Evolutionary conservation across 1,140 invertebrate genomes (phyloP).

Genomic region (Homarus americanus): DNA sequence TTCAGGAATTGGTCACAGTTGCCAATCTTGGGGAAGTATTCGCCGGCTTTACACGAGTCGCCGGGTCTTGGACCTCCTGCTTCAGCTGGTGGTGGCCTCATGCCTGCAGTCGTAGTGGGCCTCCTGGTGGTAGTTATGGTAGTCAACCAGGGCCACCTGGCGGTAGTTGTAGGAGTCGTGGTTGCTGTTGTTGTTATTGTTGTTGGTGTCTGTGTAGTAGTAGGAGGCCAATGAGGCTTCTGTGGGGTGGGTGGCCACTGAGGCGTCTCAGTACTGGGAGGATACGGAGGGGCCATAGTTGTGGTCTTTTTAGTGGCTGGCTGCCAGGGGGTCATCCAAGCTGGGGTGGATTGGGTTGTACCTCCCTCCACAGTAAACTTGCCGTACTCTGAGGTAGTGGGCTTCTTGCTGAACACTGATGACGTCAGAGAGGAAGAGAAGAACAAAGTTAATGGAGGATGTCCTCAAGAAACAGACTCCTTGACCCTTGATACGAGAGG

Average conservation of each 20-base stretch:
- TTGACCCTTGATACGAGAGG: too few species aligned
- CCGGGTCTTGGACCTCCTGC: slow-evolving; percentile 6
- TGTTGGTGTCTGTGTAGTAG: background rate
- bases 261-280: background rate
- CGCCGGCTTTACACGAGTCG: slow-evolving; percentile 2
- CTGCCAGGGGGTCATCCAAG: slow-evolving; percentile 42
- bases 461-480: too few species aligned
- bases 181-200: background rate
- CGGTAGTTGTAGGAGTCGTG: background rate
- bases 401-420: slow-evolving; percentile 15
- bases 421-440: background rate
- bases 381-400: slow-evolving; percentile 24
- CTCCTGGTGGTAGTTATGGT: background rate
- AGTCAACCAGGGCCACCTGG: background rate
- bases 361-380: slow-evolving; percentile 26
- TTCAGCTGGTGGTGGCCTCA: background rate
- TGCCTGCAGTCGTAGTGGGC: background rate
- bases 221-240: background rate
- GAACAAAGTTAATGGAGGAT: too few species aligned
- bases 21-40: slow-evolving; percentile 29
- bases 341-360: slow-evolving; percentile 14
- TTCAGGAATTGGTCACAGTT: slow-evolving; percentile 38
- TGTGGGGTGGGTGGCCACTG: background rate
- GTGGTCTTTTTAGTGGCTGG: slow-evolving; percentile 6
- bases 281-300: background rate